Conservation (phyloP, 2,888 invertebrate species). For the Chrysolina americana region DNA sequence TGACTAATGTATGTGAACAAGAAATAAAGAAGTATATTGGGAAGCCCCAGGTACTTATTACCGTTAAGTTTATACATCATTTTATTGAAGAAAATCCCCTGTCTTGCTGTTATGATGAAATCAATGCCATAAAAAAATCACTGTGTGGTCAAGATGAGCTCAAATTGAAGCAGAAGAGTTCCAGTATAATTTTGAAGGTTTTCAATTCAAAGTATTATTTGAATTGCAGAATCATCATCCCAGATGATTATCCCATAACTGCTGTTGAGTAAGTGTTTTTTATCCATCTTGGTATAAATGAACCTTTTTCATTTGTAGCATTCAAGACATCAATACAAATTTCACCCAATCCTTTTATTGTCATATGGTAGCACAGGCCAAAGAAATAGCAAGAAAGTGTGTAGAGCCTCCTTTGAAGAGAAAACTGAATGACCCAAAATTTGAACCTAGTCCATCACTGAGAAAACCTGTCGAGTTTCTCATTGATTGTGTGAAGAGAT, state of each 20-base stretch:
- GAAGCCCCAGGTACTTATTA: slow-evolving; percentile 74
- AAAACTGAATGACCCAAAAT: slow-evolving; percentile 72
- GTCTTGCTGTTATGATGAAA: slow-evolving; percentile 82
- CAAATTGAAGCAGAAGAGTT: slow-evolving; percentile 78
- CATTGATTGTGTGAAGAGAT: slow-evolving; percentile 74
- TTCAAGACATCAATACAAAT: slow-evolving; percentile 76
- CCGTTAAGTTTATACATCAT: slow-evolving; percentile 75
- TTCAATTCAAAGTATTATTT: slow-evolving; percentile 75
- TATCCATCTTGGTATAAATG: not conserved
- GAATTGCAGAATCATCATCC: slow-evolving; percentile 74
- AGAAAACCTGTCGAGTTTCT: slow-evolving; percentile 75
- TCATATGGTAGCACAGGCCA: slow-evolving; percentile 77
- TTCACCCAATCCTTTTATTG: slow-evolving; percentile 76
- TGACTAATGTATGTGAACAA: slow-evolving; percentile 76
- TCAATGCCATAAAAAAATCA: slow-evolving; percentile 74
- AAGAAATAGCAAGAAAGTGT: slow-evolving; percentile 79
- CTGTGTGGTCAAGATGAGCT: slow-evolving; percentile 72
- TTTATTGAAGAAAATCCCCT: slow-evolving; percentile 81
- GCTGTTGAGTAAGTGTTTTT: slow-evolving; percentile 69
- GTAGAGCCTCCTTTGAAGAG: slow-evolving; percentile 78
- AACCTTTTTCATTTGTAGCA: slow-evolving; percentile 65
- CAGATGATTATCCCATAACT: slow-evolving; percentile 76
- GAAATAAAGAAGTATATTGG: slow-evolving; percentile 74
- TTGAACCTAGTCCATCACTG: slow-evolving; percentile 76
- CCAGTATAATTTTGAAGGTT: slow-evolving; percentile 74